phyloP scores from a whole-genome alignment of 2,113 vertebrate species.

The Suncus etruscus region DNA sequence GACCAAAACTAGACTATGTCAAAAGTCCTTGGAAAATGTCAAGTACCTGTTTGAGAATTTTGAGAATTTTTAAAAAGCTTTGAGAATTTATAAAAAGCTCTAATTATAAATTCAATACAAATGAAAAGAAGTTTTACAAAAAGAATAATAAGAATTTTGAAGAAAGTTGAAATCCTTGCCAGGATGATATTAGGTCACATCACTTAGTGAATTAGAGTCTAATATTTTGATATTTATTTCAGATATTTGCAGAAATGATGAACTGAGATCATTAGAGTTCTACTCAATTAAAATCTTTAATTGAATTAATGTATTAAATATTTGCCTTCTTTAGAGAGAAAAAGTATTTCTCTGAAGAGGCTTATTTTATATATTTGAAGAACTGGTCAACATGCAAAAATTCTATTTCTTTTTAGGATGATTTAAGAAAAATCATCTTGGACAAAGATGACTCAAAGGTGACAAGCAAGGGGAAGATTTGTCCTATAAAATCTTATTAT shows the following conservation, averaged over 20 bases:
- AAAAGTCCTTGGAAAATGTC: background rate
- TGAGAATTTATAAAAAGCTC: background rate
- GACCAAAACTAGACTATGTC: constrained; percentile 43
- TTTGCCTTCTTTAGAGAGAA: background rate
- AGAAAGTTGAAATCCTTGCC: constrained; percentile 32
- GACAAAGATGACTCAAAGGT: background rate
- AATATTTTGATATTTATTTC: background rate
- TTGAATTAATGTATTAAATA: background rate
- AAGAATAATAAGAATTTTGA: constrained; percentile 5
- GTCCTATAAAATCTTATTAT: constrained; percentile 1
- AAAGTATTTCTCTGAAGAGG: constrained; percentile 42
- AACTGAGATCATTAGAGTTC: background rate
- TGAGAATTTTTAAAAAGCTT: background rate
- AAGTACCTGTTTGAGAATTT: constrained; percentile 11
- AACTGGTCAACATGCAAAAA: constrained; percentile 27
- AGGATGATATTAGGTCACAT: background rate
- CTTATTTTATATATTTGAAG: background rate
- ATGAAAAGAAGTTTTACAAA: constrained; percentile 24
- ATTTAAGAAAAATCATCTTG: background rate
- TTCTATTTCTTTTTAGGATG: background rate
- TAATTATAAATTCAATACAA: constrained; percentile 35
- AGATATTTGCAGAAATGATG: background rate
- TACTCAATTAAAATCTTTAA: background rate
- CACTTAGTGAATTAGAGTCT: background rate
- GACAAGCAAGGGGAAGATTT: background rate